Base-by-base conservation (phyloP, 2,113 vertebrate species). In the Tinamus guttatus region DNA sequence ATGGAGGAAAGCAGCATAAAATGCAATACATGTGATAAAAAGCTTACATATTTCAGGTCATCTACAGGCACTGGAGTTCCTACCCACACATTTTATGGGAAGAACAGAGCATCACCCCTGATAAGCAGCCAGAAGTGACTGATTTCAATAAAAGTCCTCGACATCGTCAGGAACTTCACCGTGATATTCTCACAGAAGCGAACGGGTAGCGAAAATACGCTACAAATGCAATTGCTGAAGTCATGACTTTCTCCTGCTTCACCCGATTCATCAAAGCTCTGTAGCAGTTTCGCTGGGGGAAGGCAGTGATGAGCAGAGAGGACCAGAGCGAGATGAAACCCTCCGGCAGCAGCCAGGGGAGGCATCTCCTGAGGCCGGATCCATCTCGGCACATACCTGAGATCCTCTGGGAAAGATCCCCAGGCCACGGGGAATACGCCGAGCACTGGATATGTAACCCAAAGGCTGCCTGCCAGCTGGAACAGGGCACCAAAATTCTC, bases 11-110 rank as follows among this genome's bases (percentile, higher is more conserved):
- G 24, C 13, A 45, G 62, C 36, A 45, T 75, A 79, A 80, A 52
- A 51, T 38, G 22, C 52, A 82, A 2, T 51, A 69, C 7, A 5
- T 87, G 36, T 64, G 67, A 83, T 64, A 79, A 68, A 83, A 10
- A 15, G 16, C 32, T 90, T 90, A 13, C 13, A 5, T 64, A 80
- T 91, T 87, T 83, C 41, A 84, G 83, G 62, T 69, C 56, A 64
- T 47, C 62, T 59, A 27, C 56, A 87, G 41, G 58, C 28, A 52
- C 2, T 52, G 41, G 36, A 69, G 79, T 36, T 84, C 36, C 62
- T 49, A 75, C 45, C 32, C 11, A 9, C 36, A 34, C 7, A 11
- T 59, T 80, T 87, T 56, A 64, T 7, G 32, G 11, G 14, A 28
- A 80, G 36, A 64, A 69, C 47, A 74, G 71, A 83, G 47, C 49